These are phyloP conservation scores for Mechanitis messenoides DNA, from an alignment of 2,888 invertebrate genomes.

Conservation along the genomic window DNA sequence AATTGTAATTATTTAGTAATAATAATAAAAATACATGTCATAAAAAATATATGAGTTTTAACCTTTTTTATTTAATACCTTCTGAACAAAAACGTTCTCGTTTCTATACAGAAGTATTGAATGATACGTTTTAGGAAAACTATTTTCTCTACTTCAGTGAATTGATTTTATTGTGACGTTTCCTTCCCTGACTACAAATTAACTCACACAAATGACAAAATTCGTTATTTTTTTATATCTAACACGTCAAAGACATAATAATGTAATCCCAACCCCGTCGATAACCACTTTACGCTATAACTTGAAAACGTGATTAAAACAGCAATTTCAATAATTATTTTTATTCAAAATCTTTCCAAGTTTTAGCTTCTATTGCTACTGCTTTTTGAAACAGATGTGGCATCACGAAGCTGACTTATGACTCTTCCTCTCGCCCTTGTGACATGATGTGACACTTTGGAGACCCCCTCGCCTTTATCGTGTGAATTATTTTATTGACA, in stretches of 20 bases:
- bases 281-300: neutral
- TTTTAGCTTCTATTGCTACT: neutral
- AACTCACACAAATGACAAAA: no score
- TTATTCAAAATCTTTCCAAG: neutral
- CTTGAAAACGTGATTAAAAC: neutral
- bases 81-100: no score
- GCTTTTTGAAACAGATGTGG: neutral
- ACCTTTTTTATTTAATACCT: no score
- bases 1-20: no score
- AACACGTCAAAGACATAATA: no score
- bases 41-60: no score
- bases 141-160: neutral
- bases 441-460: constrained; percentile 2
- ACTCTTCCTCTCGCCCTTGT: constrained; percentile 6
- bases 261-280: neutral
- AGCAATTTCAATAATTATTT: constrained; percentile 3
- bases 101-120: no score
- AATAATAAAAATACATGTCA: neutral
- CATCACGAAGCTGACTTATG: neutral
- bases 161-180: neutral
- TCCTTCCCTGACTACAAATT: neutral
- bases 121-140: neutral
- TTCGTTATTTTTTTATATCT: no score
- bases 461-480: constrained; percentile 3
- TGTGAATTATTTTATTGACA: constrained; percentile 5